phyloP scores from a whole-genome alignment of 2,888 invertebrate genomes.

The Matsumyia berberina region DNA sequence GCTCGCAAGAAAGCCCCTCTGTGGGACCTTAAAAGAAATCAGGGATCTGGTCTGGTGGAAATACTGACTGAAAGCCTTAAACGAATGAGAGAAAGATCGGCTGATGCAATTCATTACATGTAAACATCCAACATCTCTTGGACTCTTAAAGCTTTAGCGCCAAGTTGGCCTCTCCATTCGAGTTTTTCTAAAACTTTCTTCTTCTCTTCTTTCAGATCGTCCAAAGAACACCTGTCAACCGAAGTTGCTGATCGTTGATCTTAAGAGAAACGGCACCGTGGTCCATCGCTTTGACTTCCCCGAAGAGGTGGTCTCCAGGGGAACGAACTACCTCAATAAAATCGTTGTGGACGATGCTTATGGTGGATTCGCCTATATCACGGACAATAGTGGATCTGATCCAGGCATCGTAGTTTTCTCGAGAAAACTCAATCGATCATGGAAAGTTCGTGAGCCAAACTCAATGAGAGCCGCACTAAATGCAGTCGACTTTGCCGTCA shows the following conservation, averaged over 20 bases:
- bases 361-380: constrained; percentile 89
- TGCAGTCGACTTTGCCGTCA: constrained; percentile 87
- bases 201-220: constrained; percentile 59
- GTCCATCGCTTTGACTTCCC: constrained; percentile 88
- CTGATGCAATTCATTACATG: too few relatives aligned
- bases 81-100: too few relatives aligned
- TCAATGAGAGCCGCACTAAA: constrained; percentile 88
- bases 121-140: too few relatives aligned
- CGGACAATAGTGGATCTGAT: constrained; percentile 88
- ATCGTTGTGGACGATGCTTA: constrained; percentile 90
- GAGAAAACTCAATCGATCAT: constrained; percentile 87
- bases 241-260: constrained; percentile 88
- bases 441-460: constrained; percentile 88
- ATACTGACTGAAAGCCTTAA: too few relatives aligned
- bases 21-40: too few relatives aligned
- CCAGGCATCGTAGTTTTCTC: constrained; percentile 91
- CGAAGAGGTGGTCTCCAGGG: constrained; percentile 86
- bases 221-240: constrained; percentile 87
- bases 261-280: constrained; percentile 86
- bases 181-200: not conserved
- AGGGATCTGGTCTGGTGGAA: too few relatives aligned
- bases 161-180: too few relatives aligned
- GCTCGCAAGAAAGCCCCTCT: too few relatives aligned
- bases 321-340: constrained; percentile 88
- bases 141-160: too few relatives aligned